A percentile compares a stretch with the other conserved stretches of the same genome.
Conservation (phyloP, 64 coral and sea anemone genomes). For the Actinia tenebrosa region DNA sequence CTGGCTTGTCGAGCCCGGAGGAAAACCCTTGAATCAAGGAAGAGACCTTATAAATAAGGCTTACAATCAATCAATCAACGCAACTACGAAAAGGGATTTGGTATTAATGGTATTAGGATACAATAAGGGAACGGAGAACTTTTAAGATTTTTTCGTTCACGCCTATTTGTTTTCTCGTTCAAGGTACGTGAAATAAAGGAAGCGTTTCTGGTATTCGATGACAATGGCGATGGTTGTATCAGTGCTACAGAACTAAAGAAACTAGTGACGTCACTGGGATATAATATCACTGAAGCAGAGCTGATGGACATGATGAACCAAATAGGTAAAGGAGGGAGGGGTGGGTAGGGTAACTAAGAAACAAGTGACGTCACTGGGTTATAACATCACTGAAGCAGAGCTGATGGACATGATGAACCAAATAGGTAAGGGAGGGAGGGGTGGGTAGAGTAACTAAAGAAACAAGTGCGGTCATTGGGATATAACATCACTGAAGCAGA, state of each 20-base stretch:
- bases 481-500: slow-evolving; percentile 99
- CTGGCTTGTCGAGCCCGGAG: neutral
- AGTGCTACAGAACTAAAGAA: slow-evolving; percentile 88
- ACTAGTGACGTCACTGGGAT: slow-evolving; percentile 81
- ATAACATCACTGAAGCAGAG: slow-evolving; percentile 98
- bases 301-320: slow-evolving; percentile 99
- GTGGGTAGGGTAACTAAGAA: slow-evolving; percentile 38
- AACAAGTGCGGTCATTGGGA: slow-evolving; percentile 75
- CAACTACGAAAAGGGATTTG: no score
- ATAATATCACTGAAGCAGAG: slow-evolving; percentile 98
- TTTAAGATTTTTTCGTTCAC: no score
- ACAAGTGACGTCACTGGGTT: slow-evolving; percentile 79
- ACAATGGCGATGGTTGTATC: slow-evolving; percentile 90
- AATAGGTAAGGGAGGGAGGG: slow-evolving; percentile 45
- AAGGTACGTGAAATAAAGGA: slow-evolving; percentile 90
- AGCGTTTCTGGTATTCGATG: slow-evolving; percentile 90
- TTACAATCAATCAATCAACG: no score
- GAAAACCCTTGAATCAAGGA: neutral
- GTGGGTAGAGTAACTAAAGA: slow-evolving; percentile 24
- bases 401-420: slow-evolving; percentile 99
- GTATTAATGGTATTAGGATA: no score
- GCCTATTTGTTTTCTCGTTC: neutral
- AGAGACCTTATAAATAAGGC: neutral
- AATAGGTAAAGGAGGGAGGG: slow-evolving; percentile 44
- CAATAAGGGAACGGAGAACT: no score